phyloP scores from a whole-genome alignment of 2,113 vertebrate genomes.

The Eleginops maclovinus region DNA sequence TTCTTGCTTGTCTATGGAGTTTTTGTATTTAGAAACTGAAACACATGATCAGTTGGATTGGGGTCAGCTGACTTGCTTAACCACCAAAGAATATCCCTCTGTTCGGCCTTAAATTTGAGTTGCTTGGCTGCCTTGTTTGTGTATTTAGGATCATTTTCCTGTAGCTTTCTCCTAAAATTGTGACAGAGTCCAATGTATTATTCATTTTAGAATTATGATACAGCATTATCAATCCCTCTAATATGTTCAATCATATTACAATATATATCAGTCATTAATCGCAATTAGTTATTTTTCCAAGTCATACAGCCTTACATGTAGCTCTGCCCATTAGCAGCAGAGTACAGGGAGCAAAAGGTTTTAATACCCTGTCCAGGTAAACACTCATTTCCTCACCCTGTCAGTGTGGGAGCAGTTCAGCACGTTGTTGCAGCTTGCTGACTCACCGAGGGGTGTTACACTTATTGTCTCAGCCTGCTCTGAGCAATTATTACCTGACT shows the following conservation, averaged over 20 bases:
- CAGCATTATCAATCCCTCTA: too few species aligned
- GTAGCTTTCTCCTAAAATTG: background rate
- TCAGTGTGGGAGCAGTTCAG: slow-evolving; percentile 12
- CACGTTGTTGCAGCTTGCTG: slow-evolving; percentile 17
- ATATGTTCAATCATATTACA: too few species aligned
- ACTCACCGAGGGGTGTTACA: slow-evolving; percentile 63
- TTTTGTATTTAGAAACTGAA: slow-evolving; percentile 20
- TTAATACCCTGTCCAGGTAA: slow-evolving; percentile 15
- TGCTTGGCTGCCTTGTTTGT: background rate
- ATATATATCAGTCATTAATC: too few species aligned
- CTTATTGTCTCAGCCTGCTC: slow-evolving; percentile 40
- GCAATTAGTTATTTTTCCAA: too few species aligned
- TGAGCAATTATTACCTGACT: slow-evolving; percentile 39
- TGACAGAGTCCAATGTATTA: background rate
- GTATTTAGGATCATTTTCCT: slow-evolving; percentile 2
- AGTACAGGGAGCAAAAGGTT: background rate
- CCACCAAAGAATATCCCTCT: background rate
- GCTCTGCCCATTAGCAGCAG: background rate
- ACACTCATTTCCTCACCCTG: slow-evolving; percentile 23
- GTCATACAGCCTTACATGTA: background rate
- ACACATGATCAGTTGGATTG: slow-evolving; percentile 16
- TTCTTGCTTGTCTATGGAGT: background rate
- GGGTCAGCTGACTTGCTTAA: slow-evolving; percentile 33
- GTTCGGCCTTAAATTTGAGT: background rate
- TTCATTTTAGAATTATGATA: too few species aligned